A percentile compares a stretch with the other conserved stretches of the same genome.
Evolutionary conservation across 2,113 vertebrate genomes (phyloP).

Genomic region (Bubo blakistoni): DNA sequence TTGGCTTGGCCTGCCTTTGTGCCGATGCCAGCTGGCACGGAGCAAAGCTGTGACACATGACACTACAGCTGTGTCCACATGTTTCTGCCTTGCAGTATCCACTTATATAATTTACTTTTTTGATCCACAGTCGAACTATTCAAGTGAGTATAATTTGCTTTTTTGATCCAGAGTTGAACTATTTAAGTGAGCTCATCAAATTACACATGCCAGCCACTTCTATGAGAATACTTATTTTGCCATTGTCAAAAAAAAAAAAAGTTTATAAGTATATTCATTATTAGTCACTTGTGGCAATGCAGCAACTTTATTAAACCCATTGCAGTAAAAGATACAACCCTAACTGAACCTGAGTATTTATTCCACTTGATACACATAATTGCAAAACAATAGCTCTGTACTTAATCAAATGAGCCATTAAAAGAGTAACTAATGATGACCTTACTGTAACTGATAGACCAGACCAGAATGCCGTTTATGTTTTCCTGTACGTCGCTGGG

Average conservation of each 20-base stretch:
- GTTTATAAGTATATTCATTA: conserved; percentile 1
- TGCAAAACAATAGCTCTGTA: conserved; percentile 64
- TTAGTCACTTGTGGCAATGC: conserved; percentile 55
- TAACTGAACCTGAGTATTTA: conserved; percentile 69
- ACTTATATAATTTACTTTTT: conserved; percentile 84
- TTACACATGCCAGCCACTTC: conserved; percentile 86
- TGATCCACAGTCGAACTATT: conserved; percentile 79
- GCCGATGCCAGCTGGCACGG: conserved; percentile 86
- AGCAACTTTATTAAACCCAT: conserved; percentile 61
- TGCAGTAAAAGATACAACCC: conserved; percentile 59
- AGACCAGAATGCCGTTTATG: background rate
- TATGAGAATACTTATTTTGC: conserved; percentile 81
- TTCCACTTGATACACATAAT: conserved; percentile 67
- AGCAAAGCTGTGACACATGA: conserved; percentile 85
- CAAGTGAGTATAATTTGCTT: conserved; percentile 69
- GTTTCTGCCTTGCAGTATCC: conserved; percentile 80
- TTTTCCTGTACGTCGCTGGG: background rate
- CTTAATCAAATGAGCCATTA: conserved; percentile 73
- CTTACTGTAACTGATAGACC: conserved; percentile 56
- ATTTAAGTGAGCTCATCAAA: conserved; percentile 86
- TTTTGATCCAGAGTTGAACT: conserved; percentile 74
- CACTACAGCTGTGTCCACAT: conserved; percentile 94
- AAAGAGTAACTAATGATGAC: conserved; percentile 68
- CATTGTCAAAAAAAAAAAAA: conserved; percentile 60
- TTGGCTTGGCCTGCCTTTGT: conserved; percentile 83